Percentiles rank a stretch among this genome's conserved stretches.
phyloP scores from a whole-genome alignment of 1,140 invertebrate species.

The Thereuonema tuberculata region DNA sequence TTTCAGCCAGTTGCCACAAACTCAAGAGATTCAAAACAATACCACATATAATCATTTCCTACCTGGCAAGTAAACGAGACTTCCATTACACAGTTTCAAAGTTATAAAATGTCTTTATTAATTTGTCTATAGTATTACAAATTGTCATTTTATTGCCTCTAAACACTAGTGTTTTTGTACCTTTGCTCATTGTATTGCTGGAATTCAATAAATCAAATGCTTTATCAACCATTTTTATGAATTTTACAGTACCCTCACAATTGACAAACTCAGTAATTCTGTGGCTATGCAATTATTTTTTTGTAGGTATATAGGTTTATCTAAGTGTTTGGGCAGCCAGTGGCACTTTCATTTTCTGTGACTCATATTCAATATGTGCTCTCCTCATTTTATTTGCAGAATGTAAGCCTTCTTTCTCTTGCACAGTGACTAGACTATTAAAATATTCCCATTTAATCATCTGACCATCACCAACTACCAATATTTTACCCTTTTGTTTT shows the following conservation, averaged over 20 bases:
- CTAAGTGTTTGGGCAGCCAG: slow-evolving; percentile 10
- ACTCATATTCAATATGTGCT: slow-evolving; percentile 23
- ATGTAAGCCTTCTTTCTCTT: slow-evolving; percentile 22
- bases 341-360: slow-evolving; percentile 26
- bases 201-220: not conserved
- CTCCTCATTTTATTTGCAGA: slow-evolving; percentile 23
- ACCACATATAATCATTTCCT: not conserved
- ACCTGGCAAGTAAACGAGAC: not conserved
- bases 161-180: not conserved
- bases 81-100: not conserved
- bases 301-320: not conserved
- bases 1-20: not conserved
- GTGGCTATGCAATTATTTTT: not conserved
- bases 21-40: not conserved
- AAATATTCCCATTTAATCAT: slow-evolving; percentile 18
- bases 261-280: not conserved
- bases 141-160: not conserved
- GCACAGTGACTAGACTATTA: slow-evolving; percentile 19
- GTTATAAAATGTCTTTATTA: not conserved
- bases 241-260: not conserved
- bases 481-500: no score
- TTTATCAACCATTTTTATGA: not conserved
- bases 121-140: not conserved
- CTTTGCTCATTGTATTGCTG: not conserved
- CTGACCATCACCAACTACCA: slow-evolving; percentile 12